These are phyloP conservation scores for Paralichthys olivaceus DNA, from an alignment of 2,113 vertebrate genomes.

Conservation along the genomic window DNA sequence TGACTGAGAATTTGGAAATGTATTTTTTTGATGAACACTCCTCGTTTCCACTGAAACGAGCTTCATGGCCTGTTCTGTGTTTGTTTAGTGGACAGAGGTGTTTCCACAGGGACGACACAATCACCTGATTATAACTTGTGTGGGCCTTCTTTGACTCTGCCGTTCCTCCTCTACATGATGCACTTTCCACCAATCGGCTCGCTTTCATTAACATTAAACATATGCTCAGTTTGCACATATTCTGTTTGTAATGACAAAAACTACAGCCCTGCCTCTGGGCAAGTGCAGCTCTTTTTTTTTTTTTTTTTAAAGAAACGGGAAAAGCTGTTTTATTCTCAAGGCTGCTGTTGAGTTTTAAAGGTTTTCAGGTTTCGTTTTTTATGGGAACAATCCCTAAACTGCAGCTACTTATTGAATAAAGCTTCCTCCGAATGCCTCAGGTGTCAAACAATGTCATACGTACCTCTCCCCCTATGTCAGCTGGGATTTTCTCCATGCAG, in stretches of 20 bases:
- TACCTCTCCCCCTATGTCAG: no score
- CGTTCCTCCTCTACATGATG: conserved; percentile 30
- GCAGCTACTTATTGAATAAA: no score
- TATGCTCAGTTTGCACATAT: conserved; percentile 32
- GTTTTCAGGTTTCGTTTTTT: no score
- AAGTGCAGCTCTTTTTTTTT: conserved; percentile 6
- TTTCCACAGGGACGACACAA: conserved; percentile 41
- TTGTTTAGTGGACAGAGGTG: conserved; percentile 1
- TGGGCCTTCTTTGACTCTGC: conserved; percentile 28
- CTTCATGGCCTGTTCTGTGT: background rate
- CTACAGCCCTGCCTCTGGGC: conserved; percentile 28
- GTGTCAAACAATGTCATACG: no score
- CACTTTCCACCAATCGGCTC: conserved; percentile 41
- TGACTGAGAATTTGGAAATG: background rate
- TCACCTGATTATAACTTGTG: conserved; percentile 27
- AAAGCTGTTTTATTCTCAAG: background rate
- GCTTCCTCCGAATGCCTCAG: no score
- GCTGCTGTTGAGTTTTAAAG: no score
- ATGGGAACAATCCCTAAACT: no score
- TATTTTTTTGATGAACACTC: background rate
- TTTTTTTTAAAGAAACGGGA: background rate
- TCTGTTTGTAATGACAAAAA: conserved; percentile 30
- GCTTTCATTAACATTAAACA: conserved; percentile 48
- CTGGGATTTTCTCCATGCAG: no score
- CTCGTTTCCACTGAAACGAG: background rate